These are phyloP conservation scores for Cryptotermes secundus DNA, from an alignment of 1,140 invertebrate species.

Conservation along the genomic window DNA sequence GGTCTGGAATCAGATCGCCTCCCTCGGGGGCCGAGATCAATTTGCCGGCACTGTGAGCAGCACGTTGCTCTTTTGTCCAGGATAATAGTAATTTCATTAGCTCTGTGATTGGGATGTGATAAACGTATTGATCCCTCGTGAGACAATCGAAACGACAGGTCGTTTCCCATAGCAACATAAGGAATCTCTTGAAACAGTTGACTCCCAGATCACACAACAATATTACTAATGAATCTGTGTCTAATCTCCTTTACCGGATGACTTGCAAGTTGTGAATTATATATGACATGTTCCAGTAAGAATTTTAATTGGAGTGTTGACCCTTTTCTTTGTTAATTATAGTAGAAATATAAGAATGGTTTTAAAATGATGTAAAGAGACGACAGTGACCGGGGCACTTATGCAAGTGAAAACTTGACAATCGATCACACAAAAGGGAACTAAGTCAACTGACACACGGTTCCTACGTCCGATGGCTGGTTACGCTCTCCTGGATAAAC, in stretches of 20 bases:
- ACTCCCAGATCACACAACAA: neutral
- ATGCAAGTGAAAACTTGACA: no score
- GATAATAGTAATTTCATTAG: constrained; percentile 18
- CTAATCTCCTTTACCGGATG: neutral
- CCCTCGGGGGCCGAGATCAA: neutral
- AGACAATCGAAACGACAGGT: constrained; percentile 2
- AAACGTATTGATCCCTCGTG: neutral
- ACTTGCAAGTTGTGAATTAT: neutral
- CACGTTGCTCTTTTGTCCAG: neutral
- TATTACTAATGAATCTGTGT: neutral
- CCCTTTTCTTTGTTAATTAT: no score
- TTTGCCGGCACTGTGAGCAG: constrained; percentile 2
- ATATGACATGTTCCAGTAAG: no score
- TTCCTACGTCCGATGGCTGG: no score
- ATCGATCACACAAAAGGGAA: no score
- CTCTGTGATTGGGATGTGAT: constrained; percentile 8
- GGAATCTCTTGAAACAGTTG: neutral
- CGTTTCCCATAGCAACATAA: neutral
- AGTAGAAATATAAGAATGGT: no score
- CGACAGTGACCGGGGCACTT: no score
- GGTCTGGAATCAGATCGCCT: neutral
- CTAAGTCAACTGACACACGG: no score
- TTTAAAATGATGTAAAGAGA: no score
- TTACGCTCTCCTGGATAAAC: no score
- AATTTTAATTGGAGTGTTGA: no score